phyloP scores from a whole-genome alignment of 2,113 vertebrate genomes.

The Anseranas semipalmata region DNA sequence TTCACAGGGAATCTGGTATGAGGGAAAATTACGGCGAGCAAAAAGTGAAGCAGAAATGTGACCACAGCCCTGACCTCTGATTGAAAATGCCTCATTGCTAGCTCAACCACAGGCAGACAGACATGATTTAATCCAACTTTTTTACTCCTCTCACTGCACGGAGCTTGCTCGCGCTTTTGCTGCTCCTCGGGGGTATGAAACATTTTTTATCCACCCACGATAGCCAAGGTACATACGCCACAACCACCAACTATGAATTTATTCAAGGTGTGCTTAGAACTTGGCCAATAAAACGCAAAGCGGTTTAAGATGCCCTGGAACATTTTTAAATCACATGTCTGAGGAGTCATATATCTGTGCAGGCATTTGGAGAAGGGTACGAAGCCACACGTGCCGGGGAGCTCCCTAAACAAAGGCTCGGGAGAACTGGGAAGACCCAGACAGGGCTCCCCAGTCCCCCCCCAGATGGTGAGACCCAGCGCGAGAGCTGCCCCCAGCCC shows the following conservation, averaged over 20 bases:
- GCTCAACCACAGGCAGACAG: slow-evolving; percentile 68
- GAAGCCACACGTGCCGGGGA: neutral
- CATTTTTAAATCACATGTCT: neutral
- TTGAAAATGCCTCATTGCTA: slow-evolving; percentile 69
- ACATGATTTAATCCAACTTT: slow-evolving; percentile 71
- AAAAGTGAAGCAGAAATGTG: slow-evolving; percentile 64
- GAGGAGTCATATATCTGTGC: neutral
- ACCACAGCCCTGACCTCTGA: slow-evolving; percentile 69
- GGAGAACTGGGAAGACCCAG: neutral
- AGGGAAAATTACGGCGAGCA: slow-evolving; percentile 58
- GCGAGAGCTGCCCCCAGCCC: neutral
- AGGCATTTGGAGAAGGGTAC: neutral
- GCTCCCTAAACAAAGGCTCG: neutral
- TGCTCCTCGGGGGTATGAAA: slow-evolving; percentile 15
- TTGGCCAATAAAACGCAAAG: slow-evolving; percentile 24
- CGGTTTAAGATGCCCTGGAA: slow-evolving; percentile 36
- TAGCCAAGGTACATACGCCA: slow-evolving; percentile 29
- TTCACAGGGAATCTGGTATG: slow-evolving; percentile 56
- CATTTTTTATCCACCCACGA: slow-evolving; percentile 38
- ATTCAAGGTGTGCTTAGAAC: slow-evolving; percentile 47
- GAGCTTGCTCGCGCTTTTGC: neutral
- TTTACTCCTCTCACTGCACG: neutral
- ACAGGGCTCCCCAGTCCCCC: neutral
- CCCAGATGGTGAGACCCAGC: neutral
- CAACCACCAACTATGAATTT: slow-evolving; percentile 50